Evolutionary conservation across 2,113 vertebrate genomes (phyloP).

Genomic region (Ptychochromis oligacanthus): DNA sequence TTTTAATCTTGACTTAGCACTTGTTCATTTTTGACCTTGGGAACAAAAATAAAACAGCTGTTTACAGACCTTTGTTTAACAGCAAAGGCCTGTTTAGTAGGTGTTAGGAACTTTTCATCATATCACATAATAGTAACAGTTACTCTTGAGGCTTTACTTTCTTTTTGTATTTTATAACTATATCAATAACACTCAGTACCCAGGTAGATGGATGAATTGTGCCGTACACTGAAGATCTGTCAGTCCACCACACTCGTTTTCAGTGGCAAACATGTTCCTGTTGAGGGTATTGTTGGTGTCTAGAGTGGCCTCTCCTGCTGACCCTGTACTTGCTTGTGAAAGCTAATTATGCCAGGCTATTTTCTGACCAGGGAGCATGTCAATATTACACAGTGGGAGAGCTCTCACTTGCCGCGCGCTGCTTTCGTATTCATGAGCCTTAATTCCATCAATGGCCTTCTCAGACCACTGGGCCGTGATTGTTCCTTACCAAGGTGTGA

Average conservation of each 20-base stretch:
- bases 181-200: not conserved
- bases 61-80: too few relatives aligned
- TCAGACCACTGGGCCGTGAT: slow-evolving; percentile 52
- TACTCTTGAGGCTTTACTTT: not conserved
- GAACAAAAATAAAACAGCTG: too few relatives aligned
- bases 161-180: not conserved
- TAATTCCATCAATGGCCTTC: slow-evolving; percentile 73
- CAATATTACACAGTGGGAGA: slow-evolving; percentile 72
- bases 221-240: not conserved
- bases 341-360: slow-evolving; percentile 71
- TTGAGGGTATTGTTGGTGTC: slow-evolving; percentile 37
- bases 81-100: too few relatives aligned
- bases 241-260: not conserved
- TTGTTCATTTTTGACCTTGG: too few relatives aligned
- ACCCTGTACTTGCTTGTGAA: slow-evolving; percentile 51
- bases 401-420: slow-evolving; percentile 45
- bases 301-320: slow-evolving; percentile 54
- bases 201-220: not conserved
- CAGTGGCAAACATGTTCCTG: not conserved
- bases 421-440: slow-evolving; percentile 74
- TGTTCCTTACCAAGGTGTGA: slow-evolving; percentile 21
- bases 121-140: not conserved
- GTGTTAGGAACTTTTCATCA: not conserved
- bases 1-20: too few relatives aligned
- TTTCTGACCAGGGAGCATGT: slow-evolving; percentile 71